Evolutionary conservation across 2,113 vertebrate genomes (phyloP).

Genomic region (Eidolon helvum): DNA sequence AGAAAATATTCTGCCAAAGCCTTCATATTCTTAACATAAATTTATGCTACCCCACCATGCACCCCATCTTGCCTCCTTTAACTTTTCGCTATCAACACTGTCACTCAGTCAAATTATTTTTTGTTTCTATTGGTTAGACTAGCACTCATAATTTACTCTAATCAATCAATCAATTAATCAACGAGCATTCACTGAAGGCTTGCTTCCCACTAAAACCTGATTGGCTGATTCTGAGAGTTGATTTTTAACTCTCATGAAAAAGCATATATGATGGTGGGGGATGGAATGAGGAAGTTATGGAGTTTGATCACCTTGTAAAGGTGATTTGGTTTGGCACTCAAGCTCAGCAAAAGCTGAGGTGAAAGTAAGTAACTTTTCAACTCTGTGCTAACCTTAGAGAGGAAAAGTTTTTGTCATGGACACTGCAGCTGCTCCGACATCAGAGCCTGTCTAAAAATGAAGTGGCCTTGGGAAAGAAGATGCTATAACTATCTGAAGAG

Average conservation of each 20-base stretch:
- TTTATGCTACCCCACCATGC: not conserved
- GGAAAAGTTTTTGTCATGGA: not conserved
- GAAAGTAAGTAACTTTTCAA: not conserved
- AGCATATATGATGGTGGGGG: not conserved
- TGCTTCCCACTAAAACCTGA: not conserved
- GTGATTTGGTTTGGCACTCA: not conserved
- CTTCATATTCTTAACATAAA: slow-evolving; percentile 10
- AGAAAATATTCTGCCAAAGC: slow-evolving; percentile 39
- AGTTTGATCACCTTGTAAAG: slow-evolving; percentile 7
- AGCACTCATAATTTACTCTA: slow-evolving; percentile 33
- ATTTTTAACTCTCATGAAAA: slow-evolving; percentile 21
- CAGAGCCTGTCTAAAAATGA: not conserved
- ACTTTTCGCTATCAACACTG: slow-evolving; percentile 40
- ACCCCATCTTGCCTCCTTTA: slow-evolving; percentile 4
- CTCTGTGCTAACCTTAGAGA: not conserved
- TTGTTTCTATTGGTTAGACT: slow-evolving; percentile 36
- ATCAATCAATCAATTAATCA: slow-evolving; percentile 53
- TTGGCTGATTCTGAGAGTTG: not conserved
- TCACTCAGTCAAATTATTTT: slow-evolving; percentile 57
- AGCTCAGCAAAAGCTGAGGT: slow-evolving; percentile 6
- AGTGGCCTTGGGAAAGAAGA: not conserved
- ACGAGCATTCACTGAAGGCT: not conserved
- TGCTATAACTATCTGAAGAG: not conserved
- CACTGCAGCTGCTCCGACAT: not conserved
- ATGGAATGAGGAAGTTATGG: not conserved